Percentiles rank a stretch among this genome's conserved stretches.
phyloP scores from a whole-genome alignment of 2,113 vertebrate species.

The Oplegnathus fasciatus region DNA sequence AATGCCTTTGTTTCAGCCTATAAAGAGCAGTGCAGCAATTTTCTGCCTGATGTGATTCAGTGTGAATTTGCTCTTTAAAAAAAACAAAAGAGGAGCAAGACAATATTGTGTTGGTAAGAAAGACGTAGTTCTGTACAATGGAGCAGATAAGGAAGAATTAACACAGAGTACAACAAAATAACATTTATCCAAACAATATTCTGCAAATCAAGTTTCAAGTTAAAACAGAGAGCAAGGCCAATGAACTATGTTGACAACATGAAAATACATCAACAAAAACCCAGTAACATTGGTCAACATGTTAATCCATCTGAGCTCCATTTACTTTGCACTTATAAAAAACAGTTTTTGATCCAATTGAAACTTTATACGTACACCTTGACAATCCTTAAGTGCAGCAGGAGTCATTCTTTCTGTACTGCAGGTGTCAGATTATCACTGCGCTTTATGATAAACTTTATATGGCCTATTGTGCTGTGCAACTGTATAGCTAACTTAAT shows the following conservation, averaged over 20 bases:
- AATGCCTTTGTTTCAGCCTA: constrained; percentile 27
- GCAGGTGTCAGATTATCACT: background rate
- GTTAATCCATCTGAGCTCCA: no score
- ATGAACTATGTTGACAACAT: background rate
- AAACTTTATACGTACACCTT: background rate
- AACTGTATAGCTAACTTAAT: background rate
- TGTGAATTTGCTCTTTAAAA: constrained; percentile 62
- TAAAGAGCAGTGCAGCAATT: constrained; percentile 47
- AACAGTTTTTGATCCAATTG: background rate
- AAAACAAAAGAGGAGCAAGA: constrained; percentile 58
- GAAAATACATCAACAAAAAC: background rate
- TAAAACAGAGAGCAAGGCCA: background rate
- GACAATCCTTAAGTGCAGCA: background rate
- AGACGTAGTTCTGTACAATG: constrained; percentile 8
- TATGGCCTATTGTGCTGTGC: background rate
- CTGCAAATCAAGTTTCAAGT: background rate
- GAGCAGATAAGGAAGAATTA: constrained; percentile 4
- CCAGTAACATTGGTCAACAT: no score
- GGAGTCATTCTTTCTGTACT: background rate
- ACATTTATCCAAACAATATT: constrained; percentile 2
- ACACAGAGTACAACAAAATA: constrained; percentile 10
- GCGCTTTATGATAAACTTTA: background rate
- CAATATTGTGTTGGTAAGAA: constrained; percentile 16
- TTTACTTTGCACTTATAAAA: no score
- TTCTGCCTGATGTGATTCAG: constrained; percentile 65